Evolutionary conservation across 2,888 invertebrate species (phyloP), one percentile per base, ranked within the genome.

Genomic region (Synergus umbraculus): DNA sequence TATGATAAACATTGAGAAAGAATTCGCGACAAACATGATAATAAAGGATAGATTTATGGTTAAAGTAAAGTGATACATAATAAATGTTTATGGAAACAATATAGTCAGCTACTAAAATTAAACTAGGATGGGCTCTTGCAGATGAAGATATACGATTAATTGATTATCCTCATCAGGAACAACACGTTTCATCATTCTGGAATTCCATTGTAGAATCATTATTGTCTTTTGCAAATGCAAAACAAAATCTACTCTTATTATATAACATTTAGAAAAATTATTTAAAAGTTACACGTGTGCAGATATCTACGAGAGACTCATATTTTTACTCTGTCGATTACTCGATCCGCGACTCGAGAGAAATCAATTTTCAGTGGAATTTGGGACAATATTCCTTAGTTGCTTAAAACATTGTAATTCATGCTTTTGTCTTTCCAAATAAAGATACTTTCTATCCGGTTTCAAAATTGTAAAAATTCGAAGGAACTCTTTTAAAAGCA

Each of bases 401-500:
- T 60, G 60, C 4, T 10, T 60, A 60, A 60, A 54, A 22, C 4
- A 60, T 60, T 60, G 60, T 60, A 22, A 60, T 60, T 60, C 60
- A 60, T 22, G 22, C 22, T 22, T 60, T 60, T 60, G 60, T 60
- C 60, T 60, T 60, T 18, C 12, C 12, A n/a, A 60, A 22, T 22
- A 12, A 60, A 60, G 18, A 60, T 60, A 60, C 60, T 60, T 60
- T 60, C 60, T 22, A 60, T 60, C 60, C 60, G 60, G 18, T 60
- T 22, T 22, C 10, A 60, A 4, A 60, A 60, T 60, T 22, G 4
- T 60, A 60, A 60, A 60, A 60, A 60, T 60, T 60, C n/a, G 15
- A n/a, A n/a, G 15, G 54, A 54, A n/a, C 54, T n/a, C 1, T 7
- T 54, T 54, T 54, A 2, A n/a, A n/a, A 13, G 4, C 12, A 54